Percentiles rank a stretch among this genome's conserved stretches.
Evolutionary conservation across 2,888 invertebrate genomes (phyloP).

Genomic region (Sympetrum striolatum): DNA sequence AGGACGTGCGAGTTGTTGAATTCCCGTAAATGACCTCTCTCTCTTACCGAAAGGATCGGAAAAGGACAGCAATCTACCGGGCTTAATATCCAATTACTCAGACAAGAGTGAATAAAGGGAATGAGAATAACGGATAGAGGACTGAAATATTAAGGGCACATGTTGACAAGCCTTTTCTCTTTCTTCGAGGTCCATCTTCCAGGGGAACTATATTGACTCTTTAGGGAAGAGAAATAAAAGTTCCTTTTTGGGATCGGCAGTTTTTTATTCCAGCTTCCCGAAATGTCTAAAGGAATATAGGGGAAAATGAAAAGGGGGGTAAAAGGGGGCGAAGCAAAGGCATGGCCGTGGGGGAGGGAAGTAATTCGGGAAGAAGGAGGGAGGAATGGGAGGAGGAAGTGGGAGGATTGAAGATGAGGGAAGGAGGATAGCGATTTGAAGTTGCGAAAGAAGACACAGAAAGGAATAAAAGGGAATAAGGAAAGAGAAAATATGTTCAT

Average conservation of each 20-base stretch:
- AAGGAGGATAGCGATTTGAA: too few relatives aligned
- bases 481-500: too few relatives aligned
- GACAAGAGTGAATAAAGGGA: neutral
- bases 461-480: too few relatives aligned
- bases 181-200: neutral
- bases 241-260: neutral
- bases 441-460: too few relatives aligned
- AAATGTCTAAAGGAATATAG: neutral
- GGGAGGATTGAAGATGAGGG: neutral
- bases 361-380: neutral
- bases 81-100: neutral
- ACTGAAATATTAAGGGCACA: neutral
- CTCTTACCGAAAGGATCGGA: neutral
- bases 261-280: neutral
- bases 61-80: neutral
- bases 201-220: neutral
- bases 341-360: neutral
- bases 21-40: neutral
- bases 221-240: neutral
- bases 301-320: neutral
- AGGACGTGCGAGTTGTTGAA: neutral
- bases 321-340: neutral
- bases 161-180: neutral
- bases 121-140: neutral
- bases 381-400: neutral